Conservation (phyloP, 2,113 vertebrate genomes). For the Bostrychus sinensis region DNA sequence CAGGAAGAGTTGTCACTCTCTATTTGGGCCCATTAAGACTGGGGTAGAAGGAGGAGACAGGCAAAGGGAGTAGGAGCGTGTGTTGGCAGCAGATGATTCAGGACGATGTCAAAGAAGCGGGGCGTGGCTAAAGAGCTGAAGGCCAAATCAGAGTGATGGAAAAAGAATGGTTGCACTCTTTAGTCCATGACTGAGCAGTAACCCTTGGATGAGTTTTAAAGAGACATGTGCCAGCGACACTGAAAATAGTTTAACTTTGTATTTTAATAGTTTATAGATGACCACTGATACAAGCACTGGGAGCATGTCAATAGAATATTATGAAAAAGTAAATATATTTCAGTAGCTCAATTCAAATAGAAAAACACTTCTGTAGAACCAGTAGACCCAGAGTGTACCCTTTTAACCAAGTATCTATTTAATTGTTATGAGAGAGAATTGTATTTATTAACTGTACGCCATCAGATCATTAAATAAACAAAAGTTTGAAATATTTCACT, state of each 20-base stretch:
- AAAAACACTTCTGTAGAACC: too few relatives aligned
- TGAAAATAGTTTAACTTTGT: neutral
- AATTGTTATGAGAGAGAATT: too few relatives aligned
- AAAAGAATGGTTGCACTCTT: constrained; percentile 63
- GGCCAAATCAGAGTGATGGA: constrained; percentile 42
- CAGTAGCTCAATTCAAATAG: too few relatives aligned
- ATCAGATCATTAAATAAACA: too few relatives aligned
- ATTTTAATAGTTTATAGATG: neutral
- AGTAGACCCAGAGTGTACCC: too few relatives aligned
- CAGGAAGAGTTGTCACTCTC: constrained; percentile 80
- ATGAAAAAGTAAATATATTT: too few relatives aligned
- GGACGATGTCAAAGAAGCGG: constrained; percentile 56
- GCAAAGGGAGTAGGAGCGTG: constrained; percentile 39
- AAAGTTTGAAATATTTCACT: too few relatives aligned
- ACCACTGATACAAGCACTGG: neutral
- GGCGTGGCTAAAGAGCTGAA: constrained; percentile 24
- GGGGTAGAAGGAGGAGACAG: constrained; percentile 55
- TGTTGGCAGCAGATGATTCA: constrained; percentile 43
- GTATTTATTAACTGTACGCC: too few relatives aligned
- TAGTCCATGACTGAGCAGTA: constrained; percentile 59
- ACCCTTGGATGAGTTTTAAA: constrained; percentile 5
- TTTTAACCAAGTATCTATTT: too few relatives aligned
- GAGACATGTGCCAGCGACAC: neutral
- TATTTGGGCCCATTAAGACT: constrained; percentile 72
- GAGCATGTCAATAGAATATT: too few relatives aligned